Percentiles rank a stretch among this genome's conserved stretches.
Evolutionary conservation across 2,888 invertebrate genomes (phyloP).

Genomic region (Cantharis nigra): DNA sequence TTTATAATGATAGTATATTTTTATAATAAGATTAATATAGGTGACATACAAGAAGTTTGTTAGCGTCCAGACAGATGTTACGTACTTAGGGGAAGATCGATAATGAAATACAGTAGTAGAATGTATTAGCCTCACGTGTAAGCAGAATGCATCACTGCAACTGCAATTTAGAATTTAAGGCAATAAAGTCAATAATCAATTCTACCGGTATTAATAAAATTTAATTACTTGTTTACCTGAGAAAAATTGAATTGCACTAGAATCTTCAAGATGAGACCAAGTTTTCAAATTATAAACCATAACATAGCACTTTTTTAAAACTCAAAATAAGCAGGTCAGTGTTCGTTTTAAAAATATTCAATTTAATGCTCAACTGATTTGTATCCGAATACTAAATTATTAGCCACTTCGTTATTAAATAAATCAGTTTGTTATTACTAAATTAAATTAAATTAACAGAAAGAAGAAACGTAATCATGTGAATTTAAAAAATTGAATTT

Average conservation of each 20-base stretch:
- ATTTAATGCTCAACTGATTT: background rate
- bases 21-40: background rate
- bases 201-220: background rate
- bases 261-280: background rate
- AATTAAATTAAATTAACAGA: background rate
- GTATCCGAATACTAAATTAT: background rate
- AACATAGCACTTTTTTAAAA: background rate
- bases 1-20: background rate
- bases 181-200: background rate
- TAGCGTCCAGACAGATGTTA: background rate
- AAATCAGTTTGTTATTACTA: background rate
- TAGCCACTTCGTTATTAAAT: background rate
- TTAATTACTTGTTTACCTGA: background rate
- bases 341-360: background rate
- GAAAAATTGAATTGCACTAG: background rate
- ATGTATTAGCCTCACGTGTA: background rate
- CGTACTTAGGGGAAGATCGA: background rate
- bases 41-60: background rate
- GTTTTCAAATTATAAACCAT: background rate
- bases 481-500: background rate
- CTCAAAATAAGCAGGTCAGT: background rate
- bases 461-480: background rate
- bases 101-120: background rate
- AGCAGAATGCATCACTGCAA: background rate
- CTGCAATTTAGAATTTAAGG: background rate